phyloP scores from a whole-genome alignment of 2,888 invertebrate genomes.

The Cheilosia vulpina region DNA sequence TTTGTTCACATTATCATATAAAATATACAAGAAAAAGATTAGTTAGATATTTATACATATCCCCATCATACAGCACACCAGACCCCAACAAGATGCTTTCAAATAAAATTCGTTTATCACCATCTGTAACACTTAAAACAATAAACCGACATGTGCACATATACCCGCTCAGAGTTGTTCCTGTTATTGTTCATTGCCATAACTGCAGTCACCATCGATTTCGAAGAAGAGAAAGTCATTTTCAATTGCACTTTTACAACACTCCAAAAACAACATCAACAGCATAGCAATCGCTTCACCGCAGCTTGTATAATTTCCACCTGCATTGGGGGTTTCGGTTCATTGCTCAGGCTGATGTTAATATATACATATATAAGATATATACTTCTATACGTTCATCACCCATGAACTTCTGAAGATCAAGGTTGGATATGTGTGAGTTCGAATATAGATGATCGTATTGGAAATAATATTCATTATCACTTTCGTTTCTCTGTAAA shows the following conservation, averaged over 20 bases:
- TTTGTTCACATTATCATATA: no score
- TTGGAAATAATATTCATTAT: conserved; percentile 45
- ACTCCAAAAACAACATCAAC: conserved; percentile 54
- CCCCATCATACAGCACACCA: neutral
- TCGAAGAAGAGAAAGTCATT: conserved; percentile 70
- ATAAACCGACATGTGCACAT: neutral
- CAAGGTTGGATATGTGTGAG: conserved; percentile 70
- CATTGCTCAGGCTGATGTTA: conserved; percentile 56
- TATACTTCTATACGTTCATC: conserved; percentile 44
- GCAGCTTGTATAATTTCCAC: conserved; percentile 44
- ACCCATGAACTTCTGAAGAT: conserved; percentile 72
- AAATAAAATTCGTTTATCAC: conserved; percentile 19
- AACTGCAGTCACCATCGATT: conserved; percentile 47
- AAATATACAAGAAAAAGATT: no score
- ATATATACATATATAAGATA: conserved; percentile 20
- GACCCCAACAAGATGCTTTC: conserved; percentile 2
- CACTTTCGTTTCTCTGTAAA: conserved; percentile 62
- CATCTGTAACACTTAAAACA: neutral
- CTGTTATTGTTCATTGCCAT: conserved; percentile 42
- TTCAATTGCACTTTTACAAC: conserved; percentile 63
- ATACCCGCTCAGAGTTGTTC: conserved; percentile 9
- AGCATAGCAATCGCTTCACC: conserved; percentile 16
- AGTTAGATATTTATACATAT: no score
- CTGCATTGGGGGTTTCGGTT: conserved; percentile 55
- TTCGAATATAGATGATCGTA: conserved; percentile 36